Percentiles rank a stretch among this genome's conserved stretches.
Evolutionary conservation across 2,113 vertebrate genomes (phyloP).

Genomic region (Pollachius pollachius): DNA sequence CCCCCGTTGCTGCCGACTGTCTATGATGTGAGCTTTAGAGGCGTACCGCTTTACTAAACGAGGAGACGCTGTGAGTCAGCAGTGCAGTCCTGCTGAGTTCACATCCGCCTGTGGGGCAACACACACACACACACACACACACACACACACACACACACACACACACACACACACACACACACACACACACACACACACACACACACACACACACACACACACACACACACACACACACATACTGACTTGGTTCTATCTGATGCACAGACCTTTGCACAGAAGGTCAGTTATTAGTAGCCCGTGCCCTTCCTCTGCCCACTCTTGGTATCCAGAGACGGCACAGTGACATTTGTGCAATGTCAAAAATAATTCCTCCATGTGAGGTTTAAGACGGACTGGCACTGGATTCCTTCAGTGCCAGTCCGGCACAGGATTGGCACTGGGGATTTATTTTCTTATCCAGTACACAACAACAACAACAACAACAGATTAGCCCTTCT

Average conservation of each 20-base stretch:
- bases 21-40: slow-evolving; percentile 22
- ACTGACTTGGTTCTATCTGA: slow-evolving; percentile 27
- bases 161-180: slow-evolving; percentile 1
- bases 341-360: neutral
- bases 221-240: slow-evolving; percentile 3
- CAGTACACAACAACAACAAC: neutral
- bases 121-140: neutral
- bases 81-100: slow-evolving; percentile 34
- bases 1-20: neutral
- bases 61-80: slow-evolving; percentile 27
- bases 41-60: slow-evolving; percentile 32
- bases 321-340: neutral
- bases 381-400: neutral
- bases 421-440: no score
- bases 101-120: slow-evolving; percentile 34
- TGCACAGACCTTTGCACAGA: slow-evolving; percentile 3
- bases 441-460: no score
- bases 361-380: neutral
- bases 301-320: slow-evolving; percentile 8
- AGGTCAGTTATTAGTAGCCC: slow-evolving; percentile 7
- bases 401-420: neutral
- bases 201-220: slow-evolving; percentile 7
- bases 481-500: neutral
- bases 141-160: slow-evolving; percentile 1
- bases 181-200: slow-evolving; percentile 1